Base-by-base conservation (phyloP, 2,888 invertebrate species). In the Melanophora roralis region DNA sequence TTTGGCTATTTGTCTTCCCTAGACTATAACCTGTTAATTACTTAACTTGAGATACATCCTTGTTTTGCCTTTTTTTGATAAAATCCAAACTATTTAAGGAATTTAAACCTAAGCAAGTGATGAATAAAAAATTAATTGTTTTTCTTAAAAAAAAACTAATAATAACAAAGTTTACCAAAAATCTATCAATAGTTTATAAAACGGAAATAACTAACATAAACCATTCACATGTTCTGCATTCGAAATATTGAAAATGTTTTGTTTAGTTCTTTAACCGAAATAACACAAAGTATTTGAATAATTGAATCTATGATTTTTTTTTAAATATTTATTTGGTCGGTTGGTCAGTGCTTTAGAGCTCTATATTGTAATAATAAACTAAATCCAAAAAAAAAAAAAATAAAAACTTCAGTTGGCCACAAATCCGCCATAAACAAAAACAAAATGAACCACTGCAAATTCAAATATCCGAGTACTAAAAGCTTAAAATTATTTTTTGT, bases 381-480 rank as follows among this genome's bases (percentile, higher is more conserved):
- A 19, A 19, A 9, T 27, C 14, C 9, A 49, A 38, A 40, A 59
- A 68, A 36, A 57, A 34, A 14, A 12, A 57, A 6, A 47, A 14
- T 12, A 57, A 7, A 47, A 45, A 57, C 57, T 45, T n/a, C 36
- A 45, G 43, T 69, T 64, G 57, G 59, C 78, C 69, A 74, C 68
- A 78, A 74, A 74, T 74, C 78, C 64, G 27, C 78, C 62, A 67
- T 64, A 43, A 69, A 74, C 49, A 62, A 78, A 69, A 64, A 55
- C 75, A 75, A 71, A 71, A 16, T 71, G 71, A 45, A 59, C 49
- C 62, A 73, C 67, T 68, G 23, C 32, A 57, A 62, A 78, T 55
- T 43, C 49, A 62, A 60, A 62, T 40, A 38, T 47, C 32, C 11
- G 55, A 65, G 43, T 51, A 36, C 47, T 62, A 65, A 34, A 65